Evolutionary conservation across 2,888 invertebrate genomes (phyloP).

Genomic region (Muschampia plurimacula): DNA sequence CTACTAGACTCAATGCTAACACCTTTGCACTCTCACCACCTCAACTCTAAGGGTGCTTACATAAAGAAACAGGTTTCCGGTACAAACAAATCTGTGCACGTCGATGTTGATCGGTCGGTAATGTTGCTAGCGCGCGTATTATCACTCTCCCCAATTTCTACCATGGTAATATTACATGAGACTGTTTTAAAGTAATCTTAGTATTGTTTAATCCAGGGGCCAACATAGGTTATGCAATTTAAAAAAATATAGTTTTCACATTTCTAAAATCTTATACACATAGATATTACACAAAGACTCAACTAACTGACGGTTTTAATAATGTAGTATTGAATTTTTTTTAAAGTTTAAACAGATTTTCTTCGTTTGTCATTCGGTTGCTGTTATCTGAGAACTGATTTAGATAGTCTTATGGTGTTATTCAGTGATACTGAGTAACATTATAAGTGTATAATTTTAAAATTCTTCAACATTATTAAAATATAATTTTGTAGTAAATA

Average conservation of each 20-base stretch:
- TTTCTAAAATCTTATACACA: not conserved
- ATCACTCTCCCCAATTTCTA: not conserved
- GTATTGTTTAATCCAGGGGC: constrained; percentile 20
- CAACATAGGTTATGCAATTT: constrained; percentile 17
- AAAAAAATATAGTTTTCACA: constrained; percentile 2
- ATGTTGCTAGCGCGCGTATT: no score
- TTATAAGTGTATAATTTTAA: not conserved
- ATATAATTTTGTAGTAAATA: not conserved
- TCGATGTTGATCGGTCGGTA: no score
- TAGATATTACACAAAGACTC: not conserved
- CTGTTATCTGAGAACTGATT: no score
- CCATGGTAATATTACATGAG: not conserved
- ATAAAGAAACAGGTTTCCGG: no score
- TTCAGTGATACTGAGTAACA: not conserved
- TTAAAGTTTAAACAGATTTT: not conserved
- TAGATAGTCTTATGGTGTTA: no score
- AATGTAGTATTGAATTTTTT: not conserved
- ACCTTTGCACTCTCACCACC: no score
- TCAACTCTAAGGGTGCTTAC: no score
- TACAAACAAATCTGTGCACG: no score
- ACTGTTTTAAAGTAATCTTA: constrained; percentile 9
- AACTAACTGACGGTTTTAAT: not conserved
- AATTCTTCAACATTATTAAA: not conserved
- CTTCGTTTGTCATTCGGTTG: no score
- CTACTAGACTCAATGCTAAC: no score